Base-by-base conservation (phyloP, 64 coral and sea anemone species). In the Acropora tenuis region DNA sequence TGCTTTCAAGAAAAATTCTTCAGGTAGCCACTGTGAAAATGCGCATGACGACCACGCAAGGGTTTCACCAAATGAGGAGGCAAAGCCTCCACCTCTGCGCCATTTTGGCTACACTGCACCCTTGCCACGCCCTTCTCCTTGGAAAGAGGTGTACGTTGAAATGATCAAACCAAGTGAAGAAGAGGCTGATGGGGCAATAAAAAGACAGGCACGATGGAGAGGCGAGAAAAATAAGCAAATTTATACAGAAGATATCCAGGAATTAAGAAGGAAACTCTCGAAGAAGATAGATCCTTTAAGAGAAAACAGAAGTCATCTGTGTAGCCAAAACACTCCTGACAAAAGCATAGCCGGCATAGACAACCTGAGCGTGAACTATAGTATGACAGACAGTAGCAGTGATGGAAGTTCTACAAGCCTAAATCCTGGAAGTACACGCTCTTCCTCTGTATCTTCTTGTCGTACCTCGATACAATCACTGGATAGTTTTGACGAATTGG, bases 81-180 rank as follows among this genome's bases (percentile, higher is more conserved):
- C 1, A 3, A 48, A 15, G 4, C 16, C 15, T 50, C 12, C 43
- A 48, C 75, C 45, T 47, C 41, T 48, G 75, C 45, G 75, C 46
- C 75, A 78, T 18, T 78, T 78, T 8, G 5, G 75, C 13, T 78
- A 78, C 13, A 48, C 45, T 48, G 73, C 73, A 2, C 75, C 75
- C 5, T 17, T 1, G 45, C 75, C 47, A 44, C 75, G 75, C 43
- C 75, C 75, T 17, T 48, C 15, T 8, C 46, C 75, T 16, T 78
- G 75, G 75, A 78, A 78, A 18, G 45, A 78, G 17, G 75, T 78
- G 43, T 78, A 78, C 43, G 15, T 78, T 12, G 49, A 44, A 5
- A 78, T 78, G 75, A 78, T 78, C n/a, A 78, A 78, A 78, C 45
- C 75, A 12, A 78, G 49, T 4, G 75, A 78, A 17, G 15, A 78